Evolutionary conservation across 2,797 vertebrate species (phyloP).

Genomic region (Esox masquinongy): DNA sequence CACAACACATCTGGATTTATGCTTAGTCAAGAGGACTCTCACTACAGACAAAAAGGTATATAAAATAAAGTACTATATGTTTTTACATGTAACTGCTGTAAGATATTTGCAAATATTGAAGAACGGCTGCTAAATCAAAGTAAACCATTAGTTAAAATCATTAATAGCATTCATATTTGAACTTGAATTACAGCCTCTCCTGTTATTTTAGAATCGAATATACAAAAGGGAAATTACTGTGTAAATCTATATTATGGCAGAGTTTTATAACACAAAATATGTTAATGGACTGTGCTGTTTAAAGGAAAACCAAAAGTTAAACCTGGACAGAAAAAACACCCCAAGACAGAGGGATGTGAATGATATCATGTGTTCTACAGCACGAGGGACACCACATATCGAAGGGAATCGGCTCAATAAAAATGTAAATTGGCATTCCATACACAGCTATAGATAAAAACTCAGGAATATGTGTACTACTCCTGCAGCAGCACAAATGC

Average conservation of each 20-base stretch:
- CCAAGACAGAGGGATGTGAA: not conserved
- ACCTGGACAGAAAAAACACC: not conserved
- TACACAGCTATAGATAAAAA: too few relatives aligned
- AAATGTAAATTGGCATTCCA: too few relatives aligned
- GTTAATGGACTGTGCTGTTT: not conserved
- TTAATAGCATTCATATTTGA: not conserved
- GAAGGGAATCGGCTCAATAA: too few relatives aligned
- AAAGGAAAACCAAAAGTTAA: not conserved
- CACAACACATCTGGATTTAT: conserved; percentile 52
- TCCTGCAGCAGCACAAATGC: too few relatives aligned
- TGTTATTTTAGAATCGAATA: not conserved
- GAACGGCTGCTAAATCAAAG: not conserved
- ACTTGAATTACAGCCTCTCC: not conserved
- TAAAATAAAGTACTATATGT: not conserved
- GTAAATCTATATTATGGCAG: not conserved
- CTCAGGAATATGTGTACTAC: too few relatives aligned
- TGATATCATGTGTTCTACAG: not conserved
- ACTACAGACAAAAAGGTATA: conserved; percentile 61
- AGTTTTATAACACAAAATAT: not conserved
- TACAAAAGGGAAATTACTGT: not conserved
- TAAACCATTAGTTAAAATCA: not conserved
- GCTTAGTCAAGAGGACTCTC: conserved; percentile 20
- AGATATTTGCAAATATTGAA: not conserved
- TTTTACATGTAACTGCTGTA: not conserved
- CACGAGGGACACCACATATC: not conserved